Conservation (phyloP, 2,888 invertebrate genomes). For the Matsumyia berberina region DNA sequence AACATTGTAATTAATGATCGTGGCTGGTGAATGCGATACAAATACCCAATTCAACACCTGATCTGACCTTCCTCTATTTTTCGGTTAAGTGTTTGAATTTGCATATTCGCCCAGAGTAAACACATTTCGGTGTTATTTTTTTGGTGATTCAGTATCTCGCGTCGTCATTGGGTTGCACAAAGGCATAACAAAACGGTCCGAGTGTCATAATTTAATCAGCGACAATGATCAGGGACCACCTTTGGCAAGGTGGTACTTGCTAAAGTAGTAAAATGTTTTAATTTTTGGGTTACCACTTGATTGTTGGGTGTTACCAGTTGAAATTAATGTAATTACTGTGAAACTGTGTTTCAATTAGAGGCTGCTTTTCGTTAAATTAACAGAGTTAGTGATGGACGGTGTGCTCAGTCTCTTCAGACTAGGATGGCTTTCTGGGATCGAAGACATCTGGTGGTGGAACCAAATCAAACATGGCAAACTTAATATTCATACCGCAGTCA, state of each 20-base stretch:
- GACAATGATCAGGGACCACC: slow-evolving; percentile 13
- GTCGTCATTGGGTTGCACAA: slow-evolving; percentile 41
- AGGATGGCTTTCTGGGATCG: too few species aligned
- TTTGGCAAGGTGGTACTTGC: slow-evolving; percentile 21
- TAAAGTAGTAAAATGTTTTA: slow-evolving; percentile 11
- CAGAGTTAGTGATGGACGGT: too few species aligned
- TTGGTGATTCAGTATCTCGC: slow-evolving; percentile 25
- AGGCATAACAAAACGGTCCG: slow-evolving; percentile 10
- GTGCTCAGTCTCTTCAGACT: too few species aligned
- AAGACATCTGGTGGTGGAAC: too few species aligned
- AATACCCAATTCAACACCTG: slow-evolving; percentile 22
- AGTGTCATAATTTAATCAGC: slow-evolving; percentile 15
- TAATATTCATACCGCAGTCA: not conserved
- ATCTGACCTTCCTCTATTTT: slow-evolving; percentile 39
- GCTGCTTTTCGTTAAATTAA: too few species aligned
- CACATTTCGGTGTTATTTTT: slow-evolving; percentile 17
- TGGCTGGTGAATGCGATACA: slow-evolving; percentile 42
- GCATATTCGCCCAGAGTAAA: slow-evolving; percentile 37
- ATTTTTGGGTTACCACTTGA: not conserved
- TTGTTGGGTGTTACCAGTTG: slow-evolving; percentile 5
- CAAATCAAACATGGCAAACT: too few species aligned
- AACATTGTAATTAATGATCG: slow-evolving; percentile 44
- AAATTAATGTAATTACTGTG: too few species aligned
- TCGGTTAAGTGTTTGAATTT: slow-evolving; percentile 47
- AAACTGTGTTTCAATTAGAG: too few species aligned